Base-by-base conservation (phyloP, 2,113 vertebrate genomes). In the Silurus asotus region DNA sequence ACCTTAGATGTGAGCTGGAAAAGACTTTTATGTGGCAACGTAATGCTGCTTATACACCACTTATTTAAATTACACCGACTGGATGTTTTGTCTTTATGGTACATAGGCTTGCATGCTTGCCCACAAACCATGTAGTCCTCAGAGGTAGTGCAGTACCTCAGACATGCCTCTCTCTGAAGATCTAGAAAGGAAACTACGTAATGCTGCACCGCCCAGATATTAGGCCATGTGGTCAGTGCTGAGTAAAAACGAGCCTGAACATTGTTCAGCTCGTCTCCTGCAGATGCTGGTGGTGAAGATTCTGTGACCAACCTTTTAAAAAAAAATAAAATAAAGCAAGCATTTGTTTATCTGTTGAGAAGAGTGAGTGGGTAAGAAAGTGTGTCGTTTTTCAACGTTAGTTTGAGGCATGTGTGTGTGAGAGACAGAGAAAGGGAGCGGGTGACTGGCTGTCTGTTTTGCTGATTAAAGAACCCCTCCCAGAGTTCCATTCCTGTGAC, bases 401-500 rank as follows among this genome's bases (percentile, higher is more conserved):
- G 74, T 25, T 51, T n/a, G 53, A 58, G 15, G 53, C 56, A 69
- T 72, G 37, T 11, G 78, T 75, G 81, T 53, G 56, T 62, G 61
- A 37, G n/a, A 23, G 20, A 49, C 55, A 53, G 11, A 55, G 61
- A 61, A 25, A 80, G 25, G 25, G 9, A 48, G 70, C 4, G 6
- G 53, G 45, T 72, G 62, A 78, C 37, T 81, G n/a, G 58, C 79
- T 83, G 82, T 84, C 82, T 78, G 84, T 87, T 51, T 86, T 45
- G 45, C 67, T 88, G 87, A 88, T 84, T 86, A 86, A 81, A 87
- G 25, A 78, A 61, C 77, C 84, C 69, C 87, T 87, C 80, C 83
- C 84, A 81, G 83, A 88, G 87, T 84, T 87, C 72, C 62, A 90
- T 88, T 89, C 90, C 83, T 91, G 84, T 87, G 88, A 86, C 88